phyloP scores from a whole-genome alignment of 2,113 vertebrate genomes.

The Nicator chloris region DNA sequence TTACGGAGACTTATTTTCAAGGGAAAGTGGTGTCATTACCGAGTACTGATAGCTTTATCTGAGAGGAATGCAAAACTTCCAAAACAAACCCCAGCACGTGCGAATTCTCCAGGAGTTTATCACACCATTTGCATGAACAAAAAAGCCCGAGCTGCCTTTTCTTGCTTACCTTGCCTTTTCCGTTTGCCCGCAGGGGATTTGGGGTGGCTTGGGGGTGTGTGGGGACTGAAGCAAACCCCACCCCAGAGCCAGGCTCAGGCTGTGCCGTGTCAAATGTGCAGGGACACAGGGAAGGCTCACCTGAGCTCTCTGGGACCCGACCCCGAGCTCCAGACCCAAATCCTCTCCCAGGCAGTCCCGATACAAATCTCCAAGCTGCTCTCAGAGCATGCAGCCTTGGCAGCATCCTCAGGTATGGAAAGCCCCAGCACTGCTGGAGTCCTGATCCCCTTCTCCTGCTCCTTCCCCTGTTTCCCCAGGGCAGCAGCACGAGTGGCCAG shows the following conservation, averaged over 20 bases:
- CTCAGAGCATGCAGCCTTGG: neutral
- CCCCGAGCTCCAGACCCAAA: neutral
- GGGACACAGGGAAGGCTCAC: neutral
- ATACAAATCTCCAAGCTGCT: neutral
- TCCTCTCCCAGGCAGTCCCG: neutral
- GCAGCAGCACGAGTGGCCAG: neutral
- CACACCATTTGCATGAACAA: neutral
- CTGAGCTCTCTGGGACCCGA: neutral
- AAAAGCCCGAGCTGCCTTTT: neutral
- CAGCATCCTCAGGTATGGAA: neutral
- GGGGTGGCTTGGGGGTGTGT: neutral
- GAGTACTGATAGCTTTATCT: neutral
- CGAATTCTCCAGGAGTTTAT: neutral
- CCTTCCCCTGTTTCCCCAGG: neutral
- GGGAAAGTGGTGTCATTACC: neutral
- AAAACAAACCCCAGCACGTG: neutral
- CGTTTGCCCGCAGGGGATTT: neutral
- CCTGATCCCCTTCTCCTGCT: neutral
- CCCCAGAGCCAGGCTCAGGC: neutral
- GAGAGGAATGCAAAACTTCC: neutral
- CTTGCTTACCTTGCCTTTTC: neutral
- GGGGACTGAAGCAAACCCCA: neutral
- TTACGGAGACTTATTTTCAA: neutral
- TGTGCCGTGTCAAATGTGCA: neutral
- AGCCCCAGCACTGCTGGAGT: neutral